Evolutionary conservation across 1,140 invertebrate species (phyloP).

Genomic region (Bathynomus jamesi): DNA sequence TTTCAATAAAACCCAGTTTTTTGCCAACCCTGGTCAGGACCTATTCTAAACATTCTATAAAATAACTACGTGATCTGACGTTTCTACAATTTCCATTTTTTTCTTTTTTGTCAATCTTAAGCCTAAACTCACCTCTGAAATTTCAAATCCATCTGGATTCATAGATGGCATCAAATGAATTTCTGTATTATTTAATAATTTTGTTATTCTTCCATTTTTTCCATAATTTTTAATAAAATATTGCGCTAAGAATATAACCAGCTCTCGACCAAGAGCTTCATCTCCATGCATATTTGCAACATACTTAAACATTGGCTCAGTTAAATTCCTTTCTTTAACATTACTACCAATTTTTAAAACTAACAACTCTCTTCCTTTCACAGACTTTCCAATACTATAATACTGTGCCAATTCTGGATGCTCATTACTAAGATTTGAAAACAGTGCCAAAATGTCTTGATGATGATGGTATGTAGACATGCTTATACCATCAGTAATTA

Average conservation of each 20-base stretch:
- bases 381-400: slow-evolving; percentile 76
- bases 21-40: too few relatives aligned
- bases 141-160: slow-evolving; percentile 85
- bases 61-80: too few relatives aligned
- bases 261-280: slow-evolving; percentile 83
- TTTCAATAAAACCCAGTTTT: too few relatives aligned
- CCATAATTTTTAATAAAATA: slow-evolving; percentile 74
- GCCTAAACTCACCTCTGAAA: slow-evolving; percentile 62
- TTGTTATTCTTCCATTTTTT: slow-evolving; percentile 47
- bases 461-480: not conserved
- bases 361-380: slow-evolving; percentile 63
- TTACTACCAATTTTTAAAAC: slow-evolving; percentile 71
- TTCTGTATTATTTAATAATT: slow-evolving; percentile 70
- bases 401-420: slow-evolving; percentile 71
- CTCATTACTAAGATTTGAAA: not conserved
- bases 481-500: not conserved
- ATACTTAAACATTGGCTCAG: slow-evolving; percentile 87
- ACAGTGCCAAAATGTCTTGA: not conserved
- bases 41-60: too few relatives aligned
- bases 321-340: slow-evolving; percentile 51
- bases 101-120: too few relatives aligned
- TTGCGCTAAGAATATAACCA: slow-evolving; percentile 74
- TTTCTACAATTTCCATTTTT: too few relatives aligned
- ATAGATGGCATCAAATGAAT: slow-evolving; percentile 85
- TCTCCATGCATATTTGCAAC: slow-evolving; percentile 98